Base-by-base conservation (phyloP, 2,888 invertebrate species). In the Koerneria pararmatus region DNA sequence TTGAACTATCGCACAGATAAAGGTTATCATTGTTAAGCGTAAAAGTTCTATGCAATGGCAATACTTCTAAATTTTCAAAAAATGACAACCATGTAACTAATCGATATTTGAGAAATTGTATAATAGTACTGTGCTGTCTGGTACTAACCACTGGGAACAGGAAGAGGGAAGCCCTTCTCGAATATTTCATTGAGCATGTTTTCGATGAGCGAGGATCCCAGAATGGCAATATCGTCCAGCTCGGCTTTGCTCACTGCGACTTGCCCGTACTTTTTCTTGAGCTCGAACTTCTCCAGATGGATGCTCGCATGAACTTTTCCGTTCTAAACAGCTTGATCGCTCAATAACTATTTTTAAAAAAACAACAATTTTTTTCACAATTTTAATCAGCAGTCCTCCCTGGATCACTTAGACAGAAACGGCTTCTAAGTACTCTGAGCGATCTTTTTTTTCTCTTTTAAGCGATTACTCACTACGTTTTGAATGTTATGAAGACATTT, bases 241-340 rank as follows among this genome's bases (percentile, higher is more conserved):
- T 62, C 64, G 51, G 57, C 65, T 22, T 65, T 57, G 2, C 41
- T 34, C 15, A 65, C 58, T 1, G 35, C 3, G 31, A 74, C 54
- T 2, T 70, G 66, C 5, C 70, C 72, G 3, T 70, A 70, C 48
- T 73, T 54, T 37, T 69, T 70, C 34, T 70, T 67, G 62, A 77
- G 56, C 15, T 73, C 74, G 61, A 77, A 77, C 58, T 74, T 74
- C 5, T 73, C 68, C 24, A 77, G 61, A 15, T 71, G 67, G 8
- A 77, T 75, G 4, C 66, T 63, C 1, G 75, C 77, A 34, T 69
- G 71, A n/a, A 75, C 71, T 54, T 71, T 72, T 37, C 73, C 70
- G 15, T 72, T 72, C 71, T 73, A 58, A 41, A 68, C 46, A 11
- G n/a, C 11, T 41, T n/a, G 11, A 15, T 11, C n/a, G 11, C 46